Percentiles rank a stretch among this genome's conserved stretches.
phyloP scores from a whole-genome alignment of 1,140 invertebrate genomes.

The Oreohelix idahoensis region DNA sequence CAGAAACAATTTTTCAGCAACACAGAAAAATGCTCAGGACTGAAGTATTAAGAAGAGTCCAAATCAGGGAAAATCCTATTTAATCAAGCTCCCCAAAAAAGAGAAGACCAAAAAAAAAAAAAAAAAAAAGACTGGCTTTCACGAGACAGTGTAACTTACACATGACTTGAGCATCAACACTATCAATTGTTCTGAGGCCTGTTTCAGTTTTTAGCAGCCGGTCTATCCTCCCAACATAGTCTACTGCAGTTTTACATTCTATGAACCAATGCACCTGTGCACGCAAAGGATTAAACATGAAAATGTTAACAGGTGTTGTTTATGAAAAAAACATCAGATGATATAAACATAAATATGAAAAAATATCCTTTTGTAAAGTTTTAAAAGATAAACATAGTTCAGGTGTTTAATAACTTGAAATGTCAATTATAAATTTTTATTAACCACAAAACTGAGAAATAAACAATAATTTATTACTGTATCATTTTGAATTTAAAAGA shows the following conservation, averaged over 20 bases:
- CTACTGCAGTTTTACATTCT: slow-evolving; percentile 82
- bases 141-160: slow-evolving; percentile 42
- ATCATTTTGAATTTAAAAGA: not conserved
- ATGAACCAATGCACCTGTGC: slow-evolving; percentile 79
- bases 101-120: too few relatives aligned
- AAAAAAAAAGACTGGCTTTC: too few relatives aligned
- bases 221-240: slow-evolving; percentile 86
- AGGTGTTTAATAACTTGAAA: not conserved
- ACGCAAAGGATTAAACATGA: not conserved
- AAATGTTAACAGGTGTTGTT: not conserved
- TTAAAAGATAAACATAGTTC: too few relatives aligned
- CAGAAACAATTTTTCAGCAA: too few relatives aligned
- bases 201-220: slow-evolving; percentile 82
- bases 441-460: not conserved
- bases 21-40: too few relatives aligned
- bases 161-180: slow-evolving; percentile 79
- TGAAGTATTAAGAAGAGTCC: too few relatives aligned
- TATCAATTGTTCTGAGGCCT: slow-evolving; percentile 79
- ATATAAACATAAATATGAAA: too few relatives aligned
- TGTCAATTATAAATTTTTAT: not conserved
- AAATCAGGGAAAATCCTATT: too few relatives aligned
- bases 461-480: not conserved
- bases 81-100: too few relatives aligned
- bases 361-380: too few relatives aligned
- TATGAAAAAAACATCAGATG: not conserved